A percentile compares a stretch with the other conserved stretches of the same genome.
These are phyloP conservation scores for Trematomus loennbergii DNA, from an alignment of 2,113 vertebrate species.

Conservation along the genomic window DNA sequence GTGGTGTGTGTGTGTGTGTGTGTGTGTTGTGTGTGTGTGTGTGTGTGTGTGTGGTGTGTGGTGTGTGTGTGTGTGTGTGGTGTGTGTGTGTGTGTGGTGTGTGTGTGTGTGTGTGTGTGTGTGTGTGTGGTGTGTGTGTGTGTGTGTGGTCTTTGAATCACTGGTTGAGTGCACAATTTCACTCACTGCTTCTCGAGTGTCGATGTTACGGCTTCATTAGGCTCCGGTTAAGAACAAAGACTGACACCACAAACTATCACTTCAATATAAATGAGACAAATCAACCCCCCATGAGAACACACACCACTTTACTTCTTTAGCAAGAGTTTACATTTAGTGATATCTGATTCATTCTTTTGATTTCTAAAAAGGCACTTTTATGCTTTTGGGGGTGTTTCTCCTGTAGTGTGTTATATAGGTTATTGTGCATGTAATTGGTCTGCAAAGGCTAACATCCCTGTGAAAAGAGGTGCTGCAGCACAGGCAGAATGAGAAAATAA, in stretches of 20 bases:
- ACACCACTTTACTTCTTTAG: background rate
- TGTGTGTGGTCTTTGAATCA: slow-evolving; percentile 1
- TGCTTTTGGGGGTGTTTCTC: no score
- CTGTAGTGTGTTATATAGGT: no score
- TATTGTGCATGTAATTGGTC: no score
- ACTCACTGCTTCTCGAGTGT: slow-evolving; percentile 19
- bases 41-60: slow-evolving; percentile 22
- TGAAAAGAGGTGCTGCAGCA: no score
- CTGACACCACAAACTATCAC: background rate
- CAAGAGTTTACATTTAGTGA: background rate
- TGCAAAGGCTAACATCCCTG: no score
- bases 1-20: slow-evolving; percentile 13
- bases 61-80: slow-evolving; percentile 1
- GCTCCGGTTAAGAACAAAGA: slow-evolving; percentile 41
- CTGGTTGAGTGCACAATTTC: slow-evolving; percentile 43
- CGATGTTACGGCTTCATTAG: slow-evolving; percentile 48
- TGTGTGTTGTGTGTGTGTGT: slow-evolving; percentile 16
- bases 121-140: background rate
- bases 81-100: background rate
- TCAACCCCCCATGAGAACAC: background rate
- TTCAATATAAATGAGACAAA: background rate
- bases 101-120: background rate
- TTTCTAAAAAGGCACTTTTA: no score
- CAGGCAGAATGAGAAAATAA: no score
- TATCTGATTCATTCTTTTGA: background rate